Conservation (phyloP, 1,140 invertebrate species). For the Triops longicaudatus region DNA sequence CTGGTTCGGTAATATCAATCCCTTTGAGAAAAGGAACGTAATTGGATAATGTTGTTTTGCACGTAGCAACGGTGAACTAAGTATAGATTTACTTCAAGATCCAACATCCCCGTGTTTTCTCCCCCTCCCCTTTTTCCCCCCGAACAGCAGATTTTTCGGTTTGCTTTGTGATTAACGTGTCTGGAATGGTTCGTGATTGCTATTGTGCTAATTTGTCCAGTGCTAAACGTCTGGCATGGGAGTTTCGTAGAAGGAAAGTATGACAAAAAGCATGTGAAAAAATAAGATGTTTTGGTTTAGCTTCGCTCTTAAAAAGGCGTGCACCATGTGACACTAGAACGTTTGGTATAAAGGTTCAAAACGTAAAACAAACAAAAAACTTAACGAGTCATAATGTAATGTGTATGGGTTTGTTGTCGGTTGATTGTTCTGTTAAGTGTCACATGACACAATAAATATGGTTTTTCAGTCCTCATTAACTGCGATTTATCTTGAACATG, state of each 20-base stretch:
- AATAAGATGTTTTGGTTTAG: background rate
- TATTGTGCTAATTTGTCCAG: background rate
- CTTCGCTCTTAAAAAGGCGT: slow-evolving; percentile 4
- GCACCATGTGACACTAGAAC: background rate
- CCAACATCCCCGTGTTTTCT: background rate
- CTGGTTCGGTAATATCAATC: background rate
- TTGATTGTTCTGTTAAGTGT: slow-evolving; percentile 12
- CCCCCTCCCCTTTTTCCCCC: background rate
- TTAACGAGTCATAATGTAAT: background rate
- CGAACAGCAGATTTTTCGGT: background rate
- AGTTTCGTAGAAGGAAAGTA: background rate
- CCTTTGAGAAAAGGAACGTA: too few species aligned
- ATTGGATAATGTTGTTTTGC: too few species aligned
- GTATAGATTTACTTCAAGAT: background rate
- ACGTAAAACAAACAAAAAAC: background rate
- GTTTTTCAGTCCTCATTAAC: background rate
- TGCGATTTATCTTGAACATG: background rate
- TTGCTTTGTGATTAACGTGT: background rate
- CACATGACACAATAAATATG: slow-evolving; percentile 3
- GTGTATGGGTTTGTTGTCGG: slow-evolving; percentile 10
- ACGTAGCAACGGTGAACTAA: too few species aligned
- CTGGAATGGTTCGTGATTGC: slow-evolving; percentile 7
- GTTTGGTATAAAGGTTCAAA: slow-evolving; percentile 1
- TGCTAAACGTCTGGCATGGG: background rate
- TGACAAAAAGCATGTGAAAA: too few species aligned